Base-by-base conservation (phyloP, 2,888 invertebrate species). In the Morpho deidamia region DNA sequence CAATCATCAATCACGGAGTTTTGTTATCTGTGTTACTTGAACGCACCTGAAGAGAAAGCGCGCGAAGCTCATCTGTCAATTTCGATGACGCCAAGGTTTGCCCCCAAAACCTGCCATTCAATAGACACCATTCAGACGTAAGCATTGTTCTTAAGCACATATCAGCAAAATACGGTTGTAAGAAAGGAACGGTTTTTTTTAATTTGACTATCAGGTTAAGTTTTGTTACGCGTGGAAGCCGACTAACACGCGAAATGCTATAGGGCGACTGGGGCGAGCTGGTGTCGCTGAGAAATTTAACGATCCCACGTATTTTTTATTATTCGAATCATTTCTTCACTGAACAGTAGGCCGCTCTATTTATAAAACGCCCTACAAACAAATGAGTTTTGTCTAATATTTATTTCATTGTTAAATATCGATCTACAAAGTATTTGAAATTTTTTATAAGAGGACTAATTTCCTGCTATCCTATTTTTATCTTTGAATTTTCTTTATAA, bases 21-120 rank as follows among this genome's bases (percentile, higher is more conserved):
- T 50, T 50, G 67, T 77, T 77, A 73, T 79, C 71, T 73, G 66
- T 72, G 71, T 72, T 76, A 81, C 75, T 74, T 77, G 80, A 82
- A 85, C 86, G 83, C 84, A 86, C 87, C 86, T 86, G 83, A 78
- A 78, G 72, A 67, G 67, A 79, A 81, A 78, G 74, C 77, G 84
- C 81, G 84, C 77, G 78, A 82, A 75, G 72, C 69, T 80, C 85
- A 86, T 85, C 80, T 77, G 85, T 87, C 86, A 85, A 72, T 67
- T 70, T 69, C 62, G 67, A 63, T 71, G 76, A 71, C 75, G 67
- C 70, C 62, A 62, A 55, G 58, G 72, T 78, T 81, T 81, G 69
- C 73, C 84, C 83, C 80, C 81, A 77, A 81, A 83, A 75, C 71
- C 74, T 67, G 67, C 72, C 77, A 72, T 74, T 76, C 74, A 76